Conservation (phyloP, 1,140 invertebrate species). For the Habropoda laboriosa region DNA sequence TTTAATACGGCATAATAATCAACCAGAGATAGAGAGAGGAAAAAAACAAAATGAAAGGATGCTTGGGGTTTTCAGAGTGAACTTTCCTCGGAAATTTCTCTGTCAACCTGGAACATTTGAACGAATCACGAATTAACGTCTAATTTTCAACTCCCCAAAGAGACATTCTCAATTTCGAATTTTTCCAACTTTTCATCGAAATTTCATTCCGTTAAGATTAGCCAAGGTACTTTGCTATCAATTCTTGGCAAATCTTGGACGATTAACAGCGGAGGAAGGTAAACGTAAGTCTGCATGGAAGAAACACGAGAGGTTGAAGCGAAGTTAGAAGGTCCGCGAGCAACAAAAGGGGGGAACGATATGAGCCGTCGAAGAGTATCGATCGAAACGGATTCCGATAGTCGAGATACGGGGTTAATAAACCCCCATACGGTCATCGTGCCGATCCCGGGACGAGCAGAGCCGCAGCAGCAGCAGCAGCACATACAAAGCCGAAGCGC, state of each 20-base stretch:
- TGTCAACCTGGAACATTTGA: too few species aligned
- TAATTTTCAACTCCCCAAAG: too few species aligned
- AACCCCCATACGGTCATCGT: slow-evolving; percentile 37
- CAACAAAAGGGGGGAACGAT: slow-evolving; percentile 18
- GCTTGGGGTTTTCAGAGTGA: neutral
- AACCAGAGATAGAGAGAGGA: too few species aligned
- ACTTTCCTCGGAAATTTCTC: neutral
- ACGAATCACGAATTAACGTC: too few species aligned
- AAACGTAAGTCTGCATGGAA: neutral
- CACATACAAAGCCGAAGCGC: neutral
- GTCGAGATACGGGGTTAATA: slow-evolving; percentile 57
- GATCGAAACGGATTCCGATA: slow-evolving; percentile 58
- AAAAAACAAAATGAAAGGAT: neutral
- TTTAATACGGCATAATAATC: neutral
- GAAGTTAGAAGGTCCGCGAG: slow-evolving; percentile 16
- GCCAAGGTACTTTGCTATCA: too few species aligned
- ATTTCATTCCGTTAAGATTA: too few species aligned
- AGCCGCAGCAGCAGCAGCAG: neutral
- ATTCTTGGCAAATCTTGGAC: neutral
- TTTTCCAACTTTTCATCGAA: too few species aligned
- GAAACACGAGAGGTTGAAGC: neutral
- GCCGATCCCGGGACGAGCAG: slow-evolving; percentile 11
- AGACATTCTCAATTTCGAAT: too few species aligned
- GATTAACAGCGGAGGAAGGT: neutral
- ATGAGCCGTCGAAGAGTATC: slow-evolving; percentile 44